These are phyloP conservation scores for Beroe forskalii DNA, from an alignment of 37 sponge, comb jelly and placozoan genomes.

Conservation along the genomic window DNA sequence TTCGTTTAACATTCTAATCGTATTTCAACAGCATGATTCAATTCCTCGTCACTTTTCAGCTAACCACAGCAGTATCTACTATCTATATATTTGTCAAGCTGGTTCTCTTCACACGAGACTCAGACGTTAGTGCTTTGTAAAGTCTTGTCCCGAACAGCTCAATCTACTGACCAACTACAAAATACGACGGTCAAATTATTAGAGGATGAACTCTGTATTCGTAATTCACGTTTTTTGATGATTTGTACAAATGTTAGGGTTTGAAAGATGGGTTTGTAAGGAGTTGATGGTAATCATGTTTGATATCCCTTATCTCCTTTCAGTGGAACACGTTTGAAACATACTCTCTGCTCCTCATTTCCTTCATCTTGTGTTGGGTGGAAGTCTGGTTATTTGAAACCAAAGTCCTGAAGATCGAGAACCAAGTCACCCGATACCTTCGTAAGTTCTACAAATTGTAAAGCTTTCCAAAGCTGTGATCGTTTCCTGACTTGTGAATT, in stretches of 20 bases:
- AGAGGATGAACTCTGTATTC: no score
- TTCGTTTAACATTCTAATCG: background rate
- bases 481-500: no score
- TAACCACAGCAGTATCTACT: conserved; percentile 24
- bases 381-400: conserved; percentile 56
- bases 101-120: background rate
- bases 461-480: no score
- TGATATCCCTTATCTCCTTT: background rate
- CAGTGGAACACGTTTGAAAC: conserved; percentile 58
- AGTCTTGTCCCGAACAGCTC: no score
- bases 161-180: no score
- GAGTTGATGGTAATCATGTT: background rate
- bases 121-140: background rate
- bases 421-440: conserved; percentile 21
- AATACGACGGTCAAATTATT: no score
- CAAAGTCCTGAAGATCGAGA: conserved; percentile 53
- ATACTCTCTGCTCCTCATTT: conserved; percentile 1
- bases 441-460: no score
- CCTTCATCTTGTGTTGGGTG: conserved; percentile 40
- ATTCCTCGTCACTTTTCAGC: no score
- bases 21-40: no score
- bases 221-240: no score
- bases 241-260: no score
- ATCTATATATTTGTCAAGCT: conserved; percentile 41
- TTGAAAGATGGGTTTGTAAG: no score